Evolutionary conservation across 2,888 invertebrate genomes (phyloP).

Genomic region (Hirtodrosophila histrioides): DNA sequence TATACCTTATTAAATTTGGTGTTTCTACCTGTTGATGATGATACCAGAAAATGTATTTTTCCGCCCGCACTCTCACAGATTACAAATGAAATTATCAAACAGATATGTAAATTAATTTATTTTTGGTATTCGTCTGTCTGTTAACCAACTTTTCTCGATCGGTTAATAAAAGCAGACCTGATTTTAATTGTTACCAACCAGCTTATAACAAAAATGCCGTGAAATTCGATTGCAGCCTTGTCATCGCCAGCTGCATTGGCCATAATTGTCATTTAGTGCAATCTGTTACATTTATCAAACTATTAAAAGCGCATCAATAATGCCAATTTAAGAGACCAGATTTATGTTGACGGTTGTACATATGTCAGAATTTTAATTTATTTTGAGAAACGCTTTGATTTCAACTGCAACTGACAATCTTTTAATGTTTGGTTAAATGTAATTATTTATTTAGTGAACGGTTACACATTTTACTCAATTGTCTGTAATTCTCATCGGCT

Average conservation of each 20-base stretch:
- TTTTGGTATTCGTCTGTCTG: too few species aligned
- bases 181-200: too few species aligned
- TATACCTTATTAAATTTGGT: too few species aligned
- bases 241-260: neutral
- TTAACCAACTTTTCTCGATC: too few species aligned
- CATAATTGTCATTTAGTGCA: neutral
- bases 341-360: neutral
- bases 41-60: neutral
- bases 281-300: neutral
- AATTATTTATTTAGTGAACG: slow-evolving; percentile 38
- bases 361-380: slow-evolving; percentile 18
- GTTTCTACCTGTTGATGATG: too few species aligned
- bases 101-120: too few species aligned
- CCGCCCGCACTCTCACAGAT: too few species aligned
- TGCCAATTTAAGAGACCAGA: neutral
- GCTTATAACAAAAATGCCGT: too few species aligned
- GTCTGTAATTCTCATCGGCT: slow-evolving; percentile 11
- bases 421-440: slow-evolving; percentile 30
- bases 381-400: slow-evolving; percentile 10
- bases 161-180: too few species aligned
- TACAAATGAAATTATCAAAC: too few species aligned
- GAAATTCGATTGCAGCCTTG: neutral
- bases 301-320: slow-evolving; percentile 43
- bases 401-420: slow-evolving; percentile 11
- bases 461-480: slow-evolving; percentile 31